phyloP scores from a whole-genome alignment of 2,888 invertebrate genomes.

The Drosophila picticornis region DNA sequence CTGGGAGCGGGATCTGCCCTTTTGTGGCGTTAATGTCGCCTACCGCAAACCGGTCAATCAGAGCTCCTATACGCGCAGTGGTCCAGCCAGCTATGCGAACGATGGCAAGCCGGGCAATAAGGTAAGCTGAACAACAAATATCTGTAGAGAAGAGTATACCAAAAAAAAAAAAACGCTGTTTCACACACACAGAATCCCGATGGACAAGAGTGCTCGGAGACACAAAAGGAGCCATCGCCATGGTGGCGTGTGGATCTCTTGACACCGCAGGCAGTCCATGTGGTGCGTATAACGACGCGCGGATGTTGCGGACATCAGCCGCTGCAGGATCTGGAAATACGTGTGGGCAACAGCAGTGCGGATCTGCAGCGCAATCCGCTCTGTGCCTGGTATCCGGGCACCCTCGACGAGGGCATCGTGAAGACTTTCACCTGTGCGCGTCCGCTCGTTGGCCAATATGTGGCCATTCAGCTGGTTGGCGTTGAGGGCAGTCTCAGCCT shows the following conservation, averaged over 20 bases:
- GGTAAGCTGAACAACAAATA: conserved; percentile 50
- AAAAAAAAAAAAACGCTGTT: neutral
- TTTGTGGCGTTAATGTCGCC: conserved; percentile 95
- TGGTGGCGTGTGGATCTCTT: conserved; percentile 97
- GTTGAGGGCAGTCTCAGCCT: conserved; percentile 95
- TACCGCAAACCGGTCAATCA: conserved; percentile 95
- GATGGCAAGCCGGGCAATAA: conserved; percentile 92
- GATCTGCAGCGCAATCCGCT: conserved; percentile 95
- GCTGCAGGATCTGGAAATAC: conserved; percentile 94
- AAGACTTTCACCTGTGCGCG: conserved; percentile 95
- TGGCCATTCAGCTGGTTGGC: conserved; percentile 95
- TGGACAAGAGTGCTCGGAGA: conserved; percentile 95
- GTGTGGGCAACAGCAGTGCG: conserved; percentile 95
- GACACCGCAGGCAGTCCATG: conserved; percentile 93
- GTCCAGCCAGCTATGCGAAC: conserved; percentile 93
- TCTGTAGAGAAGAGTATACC: neutral
- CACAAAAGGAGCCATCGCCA: conserved; percentile 94
- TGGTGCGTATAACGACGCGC: conserved; percentile 93
- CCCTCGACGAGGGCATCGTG: conserved; percentile 96
- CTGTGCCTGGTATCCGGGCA: conserved; percentile 97
- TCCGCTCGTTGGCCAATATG: conserved; percentile 93
- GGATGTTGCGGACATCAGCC: conserved; percentile 92
- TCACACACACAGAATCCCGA: conserved; percentile 89
- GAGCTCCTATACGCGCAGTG: conserved; percentile 94
- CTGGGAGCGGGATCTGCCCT: conserved; percentile 93